Evolutionary conservation across 2,888 invertebrate genomes (phyloP), one percentile per base, ranked within the genome.

Genomic region (Leucophenga maculata): DNA sequence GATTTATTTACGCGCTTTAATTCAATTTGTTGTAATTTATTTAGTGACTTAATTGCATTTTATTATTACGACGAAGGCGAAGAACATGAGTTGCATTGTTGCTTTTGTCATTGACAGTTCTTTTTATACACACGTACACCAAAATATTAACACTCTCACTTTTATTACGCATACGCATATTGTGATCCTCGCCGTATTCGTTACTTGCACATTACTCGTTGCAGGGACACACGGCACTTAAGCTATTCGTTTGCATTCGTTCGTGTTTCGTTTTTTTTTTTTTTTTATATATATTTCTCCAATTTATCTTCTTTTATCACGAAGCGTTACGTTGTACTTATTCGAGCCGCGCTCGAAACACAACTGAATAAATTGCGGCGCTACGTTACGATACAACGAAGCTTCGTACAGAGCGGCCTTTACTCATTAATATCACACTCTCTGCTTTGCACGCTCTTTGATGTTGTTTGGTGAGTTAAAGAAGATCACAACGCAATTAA

Each of bases 341-440:
- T 74, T 77, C 77, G 78, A 81, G 79, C 76, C 81, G 75, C 82
- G 84, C 79, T 86, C 81, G 80, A 77, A 83, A 78, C 85, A 73
- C 79, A 81, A 86, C 86, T 86, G 85, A 81, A 74, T 75, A 74
- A 69, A 65, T 72, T 68, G 32, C 8, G 32, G 8, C 32, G 32
- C 32, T 32, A 6, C 32, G 32, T 32, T 72, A 76, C 73, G 80
- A 75, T 77, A 69, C 74, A 71, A 54, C 69, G 64, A 71, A 62
- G 26, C 26, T 26, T 26, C 26, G 26, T 26, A 26, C 26, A 26
- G 26, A 26, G 26, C 2, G 26, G 26, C 2, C 3, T 39, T 39
- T 39, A 39, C 11, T 39, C 11, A 11, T 11, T 39, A 39, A 11
- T 39, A 39, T n/a, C n/a, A 39, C 9, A 39, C 39, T 39, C 39